phyloP scores from a whole-genome alignment of 2,113 vertebrate species.

The Otis tarda region DNA sequence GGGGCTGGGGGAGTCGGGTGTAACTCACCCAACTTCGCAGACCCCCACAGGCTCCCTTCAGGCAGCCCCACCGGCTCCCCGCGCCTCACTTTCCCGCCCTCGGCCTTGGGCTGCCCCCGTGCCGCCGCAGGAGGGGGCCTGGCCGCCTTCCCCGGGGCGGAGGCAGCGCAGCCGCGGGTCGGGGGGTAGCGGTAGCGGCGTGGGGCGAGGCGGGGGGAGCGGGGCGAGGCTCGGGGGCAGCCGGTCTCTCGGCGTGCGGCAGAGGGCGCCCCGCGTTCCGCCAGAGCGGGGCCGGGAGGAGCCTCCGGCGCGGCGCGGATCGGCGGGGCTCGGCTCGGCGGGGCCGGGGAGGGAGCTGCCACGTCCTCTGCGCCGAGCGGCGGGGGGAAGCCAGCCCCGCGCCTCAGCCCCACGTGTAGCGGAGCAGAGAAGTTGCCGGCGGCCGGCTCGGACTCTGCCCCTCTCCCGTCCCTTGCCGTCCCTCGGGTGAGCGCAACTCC shows the following conservation, averaged over 20 bases:
- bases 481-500: neutral
- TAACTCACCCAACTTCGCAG: neutral
- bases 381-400: no score
- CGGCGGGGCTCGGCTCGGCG: neutral
- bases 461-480: neutral
- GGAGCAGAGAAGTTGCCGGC: slow-evolving; percentile 27
- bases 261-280: slow-evolving; percentile 71
- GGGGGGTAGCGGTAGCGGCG: no score
- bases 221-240: no score
- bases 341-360: neutral
- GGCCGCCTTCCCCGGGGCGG: neutral
- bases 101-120: neutral
- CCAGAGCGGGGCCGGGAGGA: slow-evolving; percentile 41
- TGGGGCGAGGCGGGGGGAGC: no score
- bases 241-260: slow-evolving; percentile 57
- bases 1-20: no score
- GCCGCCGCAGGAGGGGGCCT: neutral
- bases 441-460: neutral
- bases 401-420: neutral
- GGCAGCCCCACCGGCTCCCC: no score
- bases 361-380: neutral
- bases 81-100: neutral
- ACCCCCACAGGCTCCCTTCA: neutral
- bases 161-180: neutral
- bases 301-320: neutral